These are phyloP conservation scores for Leguminivora glycinivorella DNA, from an alignment of 1,140 invertebrate genomes.

Conservation along the genomic window DNA sequence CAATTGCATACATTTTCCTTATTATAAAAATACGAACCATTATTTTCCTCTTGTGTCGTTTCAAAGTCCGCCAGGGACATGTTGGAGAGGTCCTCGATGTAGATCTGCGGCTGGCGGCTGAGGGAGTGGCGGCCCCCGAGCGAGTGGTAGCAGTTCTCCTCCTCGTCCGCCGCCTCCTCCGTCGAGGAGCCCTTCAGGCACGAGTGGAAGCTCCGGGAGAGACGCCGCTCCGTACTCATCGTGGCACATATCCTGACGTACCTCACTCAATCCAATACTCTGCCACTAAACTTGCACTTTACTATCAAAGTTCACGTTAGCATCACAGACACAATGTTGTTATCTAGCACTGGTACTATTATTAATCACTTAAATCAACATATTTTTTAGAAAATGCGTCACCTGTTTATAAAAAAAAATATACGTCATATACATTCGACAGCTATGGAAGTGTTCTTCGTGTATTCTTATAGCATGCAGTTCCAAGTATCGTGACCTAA, in stretches of 20 bases:
- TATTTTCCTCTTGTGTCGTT: constrained; percentile 60
- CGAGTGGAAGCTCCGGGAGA: constrained; percentile 84
- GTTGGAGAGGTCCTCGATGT: constrained; percentile 68
- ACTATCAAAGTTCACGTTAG: background rate
- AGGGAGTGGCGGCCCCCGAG: constrained; percentile 67
- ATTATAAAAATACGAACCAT: constrained; percentile 58
- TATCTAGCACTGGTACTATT: background rate
- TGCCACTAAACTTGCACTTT: constrained; percentile 14
- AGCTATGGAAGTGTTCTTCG: background rate
- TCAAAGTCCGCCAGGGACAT: constrained; percentile 69
- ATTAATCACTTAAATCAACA: constrained; percentile 7
- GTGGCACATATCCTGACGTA: constrained; percentile 75
- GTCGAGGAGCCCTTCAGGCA: constrained; percentile 83
- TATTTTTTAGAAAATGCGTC: background rate
- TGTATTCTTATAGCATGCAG: constrained; percentile 1
- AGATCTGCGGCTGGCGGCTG: constrained; percentile 63
- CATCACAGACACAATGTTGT: background rate
- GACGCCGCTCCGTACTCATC: constrained; percentile 81
- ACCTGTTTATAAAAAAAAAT: constrained; percentile 5
- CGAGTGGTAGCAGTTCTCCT: constrained; percentile 72
- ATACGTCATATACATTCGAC: background rate
- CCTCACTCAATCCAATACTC: constrained; percentile 34
- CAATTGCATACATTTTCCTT: background rate
- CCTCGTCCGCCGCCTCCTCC: constrained; percentile 78
- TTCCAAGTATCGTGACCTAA: constrained; percentile 20